Conservation (phyloP, 1,140 invertebrate genomes). For the Leptinotarsa lineolata region DNA sequence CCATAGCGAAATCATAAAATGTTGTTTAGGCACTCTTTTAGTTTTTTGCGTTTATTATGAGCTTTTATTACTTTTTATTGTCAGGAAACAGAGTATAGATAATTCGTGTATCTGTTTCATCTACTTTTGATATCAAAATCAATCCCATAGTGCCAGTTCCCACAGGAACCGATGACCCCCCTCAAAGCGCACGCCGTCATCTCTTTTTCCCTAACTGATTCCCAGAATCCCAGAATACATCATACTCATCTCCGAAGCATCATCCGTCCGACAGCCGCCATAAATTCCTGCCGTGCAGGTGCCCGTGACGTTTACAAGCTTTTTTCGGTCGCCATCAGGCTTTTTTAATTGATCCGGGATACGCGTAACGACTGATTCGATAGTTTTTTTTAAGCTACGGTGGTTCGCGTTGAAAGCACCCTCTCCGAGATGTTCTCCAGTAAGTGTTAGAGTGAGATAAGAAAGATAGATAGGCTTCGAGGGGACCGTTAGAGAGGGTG, state of each 20-base stretch:
- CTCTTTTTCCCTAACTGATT: too few relatives aligned
- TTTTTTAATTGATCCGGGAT: slow-evolving; percentile 25
- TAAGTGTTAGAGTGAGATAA: slow-evolving; percentile 18
- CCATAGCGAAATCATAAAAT: too few relatives aligned
- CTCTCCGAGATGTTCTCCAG: slow-evolving; percentile 18
- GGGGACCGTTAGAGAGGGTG: not conserved
- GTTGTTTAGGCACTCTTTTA: too few relatives aligned
- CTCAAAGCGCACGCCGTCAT: too few relatives aligned
- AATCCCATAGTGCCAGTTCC: too few relatives aligned
- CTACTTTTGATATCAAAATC: too few relatives aligned
- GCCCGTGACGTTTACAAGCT: not conserved
- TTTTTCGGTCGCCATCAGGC: slow-evolving; percentile 16
- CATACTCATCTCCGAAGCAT: not conserved
- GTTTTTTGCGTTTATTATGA: too few relatives aligned
- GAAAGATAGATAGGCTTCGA: slow-evolving; percentile 19
- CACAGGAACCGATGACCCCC: too few relatives aligned
- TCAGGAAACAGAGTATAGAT: too few relatives aligned
- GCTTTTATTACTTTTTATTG: too few relatives aligned
- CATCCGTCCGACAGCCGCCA: slow-evolving; percentile 5
- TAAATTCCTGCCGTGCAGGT: slow-evolving; percentile 2
- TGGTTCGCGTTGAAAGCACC: slow-evolving; percentile 29
- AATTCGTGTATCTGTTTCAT: too few relatives aligned
- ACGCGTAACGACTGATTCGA: slow-evolving; percentile 17
- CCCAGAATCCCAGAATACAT: not conserved
- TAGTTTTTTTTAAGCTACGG: slow-evolving; percentile 23